Conservation (phyloP, 2,888 invertebrate species). For the Vannuccia rotundouncinata region DNA sequence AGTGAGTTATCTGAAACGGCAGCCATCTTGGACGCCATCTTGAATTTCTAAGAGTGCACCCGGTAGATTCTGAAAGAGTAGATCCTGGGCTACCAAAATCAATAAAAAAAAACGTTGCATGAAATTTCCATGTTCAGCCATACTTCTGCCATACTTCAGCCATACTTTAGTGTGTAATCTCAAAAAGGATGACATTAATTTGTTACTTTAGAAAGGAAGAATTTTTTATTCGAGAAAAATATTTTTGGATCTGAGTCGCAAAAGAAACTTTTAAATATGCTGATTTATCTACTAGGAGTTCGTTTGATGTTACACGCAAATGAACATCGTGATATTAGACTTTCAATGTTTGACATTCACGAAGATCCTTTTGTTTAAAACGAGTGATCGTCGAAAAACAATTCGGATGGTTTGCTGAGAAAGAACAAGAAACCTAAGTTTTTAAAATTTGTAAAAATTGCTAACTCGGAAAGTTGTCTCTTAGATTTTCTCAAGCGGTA, state of each 20-base stretch:
- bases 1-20: too few relatives aligned
- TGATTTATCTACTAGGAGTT: neutral
- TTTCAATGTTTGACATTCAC: neutral
- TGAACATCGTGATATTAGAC: neutral
- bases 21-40: too few relatives aligned
- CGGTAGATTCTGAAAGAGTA: too few relatives aligned
- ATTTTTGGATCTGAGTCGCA: neutral
- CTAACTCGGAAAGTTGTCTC: neutral
- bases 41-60: too few relatives aligned
- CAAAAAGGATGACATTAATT: neutral
- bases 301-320: neutral
- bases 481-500: neutral
- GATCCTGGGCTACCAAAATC: too few relatives aligned
- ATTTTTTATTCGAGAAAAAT: neutral
- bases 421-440: neutral
- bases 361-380: neutral
- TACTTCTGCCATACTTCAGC: too few relatives aligned
- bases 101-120: too few relatives aligned
- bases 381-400: neutral
- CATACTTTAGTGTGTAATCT: neutral
- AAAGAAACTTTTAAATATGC: neutral
- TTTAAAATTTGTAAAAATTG: neutral
- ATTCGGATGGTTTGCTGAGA: neutral
- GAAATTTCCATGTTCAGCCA: too few relatives aligned
- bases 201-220: neutral